These are phyloP conservation scores for Moxostoma hubbsi DNA, from an alignment of 2,797 vertebrate genomes.

Conservation along the genomic window DNA sequence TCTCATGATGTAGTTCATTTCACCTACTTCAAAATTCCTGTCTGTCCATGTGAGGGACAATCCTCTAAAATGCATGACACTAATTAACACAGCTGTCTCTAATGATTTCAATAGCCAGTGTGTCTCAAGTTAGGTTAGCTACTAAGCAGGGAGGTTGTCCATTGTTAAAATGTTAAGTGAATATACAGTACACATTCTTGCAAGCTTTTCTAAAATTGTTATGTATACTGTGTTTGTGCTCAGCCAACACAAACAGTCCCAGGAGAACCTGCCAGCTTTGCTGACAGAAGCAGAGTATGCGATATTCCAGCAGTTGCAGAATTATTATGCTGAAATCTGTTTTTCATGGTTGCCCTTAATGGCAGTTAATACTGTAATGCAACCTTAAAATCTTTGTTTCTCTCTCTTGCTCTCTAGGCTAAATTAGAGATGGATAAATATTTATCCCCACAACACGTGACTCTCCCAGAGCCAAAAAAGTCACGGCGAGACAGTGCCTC, in stretches of 20 bases:
- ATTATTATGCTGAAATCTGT: slow-evolving; percentile 24
- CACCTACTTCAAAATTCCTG: not conserved
- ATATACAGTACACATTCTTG: slow-evolving; percentile 18
- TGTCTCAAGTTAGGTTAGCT: slow-evolving; percentile 6
- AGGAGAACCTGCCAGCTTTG: slow-evolving; percentile 17
- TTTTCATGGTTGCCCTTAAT: slow-evolving; percentile 15
- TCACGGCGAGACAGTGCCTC: slow-evolving; percentile 86
- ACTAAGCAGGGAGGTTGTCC: slow-evolving; percentile 24
- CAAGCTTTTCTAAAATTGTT: slow-evolving; percentile 24
- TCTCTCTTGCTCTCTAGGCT: slow-evolving; percentile 75
- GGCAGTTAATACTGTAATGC: slow-evolving; percentile 19
- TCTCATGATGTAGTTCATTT: not conserved
- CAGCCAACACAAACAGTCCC: slow-evolving; percentile 23
- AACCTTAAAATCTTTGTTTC: not conserved
- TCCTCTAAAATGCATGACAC: too few relatives aligned
- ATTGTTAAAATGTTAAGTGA: slow-evolving; percentile 32
- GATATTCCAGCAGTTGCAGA: slow-evolving; percentile 25
- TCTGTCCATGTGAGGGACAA: not conserved
- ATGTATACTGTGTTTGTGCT: slow-evolving; percentile 13
- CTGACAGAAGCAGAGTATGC: slow-evolving; percentile 23
- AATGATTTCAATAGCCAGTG: not conserved
- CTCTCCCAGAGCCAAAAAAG: slow-evolving; percentile 85
- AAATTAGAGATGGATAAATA: slow-evolving; percentile 98
- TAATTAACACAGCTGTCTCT: not conserved
- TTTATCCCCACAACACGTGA: slow-evolving; percentile 83